Conservation (phyloP, 1,140 invertebrate species). For the Bombus huntii region DNA sequence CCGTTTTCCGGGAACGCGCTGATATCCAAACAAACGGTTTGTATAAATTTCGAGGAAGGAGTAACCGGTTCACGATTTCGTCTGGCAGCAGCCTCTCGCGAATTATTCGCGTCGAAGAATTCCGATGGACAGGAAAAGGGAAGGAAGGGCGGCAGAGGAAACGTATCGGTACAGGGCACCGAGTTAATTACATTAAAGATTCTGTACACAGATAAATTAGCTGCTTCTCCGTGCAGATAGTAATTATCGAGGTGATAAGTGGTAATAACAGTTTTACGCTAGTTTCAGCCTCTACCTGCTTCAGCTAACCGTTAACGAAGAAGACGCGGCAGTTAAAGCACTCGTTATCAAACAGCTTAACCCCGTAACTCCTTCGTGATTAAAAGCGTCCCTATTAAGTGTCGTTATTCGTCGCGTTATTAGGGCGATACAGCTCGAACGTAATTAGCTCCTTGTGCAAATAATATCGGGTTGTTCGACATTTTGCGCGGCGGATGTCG, state of each 20-base stretch:
- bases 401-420: not conserved
- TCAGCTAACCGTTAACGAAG: constrained; percentile 11
- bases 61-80: not conserved
- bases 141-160: not conserved
- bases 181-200: constrained; percentile 26
- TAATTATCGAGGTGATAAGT: constrained; percentile 42
- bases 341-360: not conserved
- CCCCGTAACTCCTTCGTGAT: not conserved
- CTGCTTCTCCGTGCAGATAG: not conserved
- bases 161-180: not conserved
- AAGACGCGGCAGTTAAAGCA: not conserved
- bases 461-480: too few species aligned
- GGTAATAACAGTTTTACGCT: constrained; percentile 32
- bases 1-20: too few species aligned
- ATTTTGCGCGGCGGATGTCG: fast-evolving
- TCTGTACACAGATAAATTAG: constrained; percentile 35
- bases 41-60: not conserved
- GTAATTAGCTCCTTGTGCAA: too few species aligned
- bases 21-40: not conserved
- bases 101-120: not conserved
- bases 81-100: too few species aligned
- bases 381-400: not conserved
- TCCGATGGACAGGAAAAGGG: not conserved
- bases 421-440: too few species aligned
- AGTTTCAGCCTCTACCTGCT: not conserved